A percentile compares a stretch with the other conserved stretches of the same genome.
Evolutionary conservation across 2,888 invertebrate species (phyloP).

Genomic region (Tryphoninae sp.): DNA sequence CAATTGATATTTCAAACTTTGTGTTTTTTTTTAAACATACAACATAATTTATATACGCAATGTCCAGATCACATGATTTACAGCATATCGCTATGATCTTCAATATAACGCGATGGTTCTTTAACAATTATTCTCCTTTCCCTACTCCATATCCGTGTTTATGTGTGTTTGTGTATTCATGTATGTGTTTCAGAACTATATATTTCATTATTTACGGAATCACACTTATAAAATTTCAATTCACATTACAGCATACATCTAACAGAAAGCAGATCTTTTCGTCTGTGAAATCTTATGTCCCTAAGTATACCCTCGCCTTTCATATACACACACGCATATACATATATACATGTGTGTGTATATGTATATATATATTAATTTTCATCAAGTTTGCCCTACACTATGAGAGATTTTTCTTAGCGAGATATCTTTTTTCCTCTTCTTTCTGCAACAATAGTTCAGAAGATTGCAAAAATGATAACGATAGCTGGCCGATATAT

Average conservation of each 20-base stretch:
- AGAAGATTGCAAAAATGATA: conserved; percentile 46
- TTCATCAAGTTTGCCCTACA: conserved; percentile 37
- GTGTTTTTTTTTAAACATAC: conserved; percentile 29
- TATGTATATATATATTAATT: conserved; percentile 1
- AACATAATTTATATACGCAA: conserved; percentile 35
- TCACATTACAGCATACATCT: conserved; percentile 62
- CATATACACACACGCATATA: conserved; percentile 33
- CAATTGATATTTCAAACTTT: background rate
- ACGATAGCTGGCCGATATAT: conserved; percentile 42
- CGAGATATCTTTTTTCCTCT: conserved; percentile 8
- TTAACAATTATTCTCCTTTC: conserved; percentile 25
- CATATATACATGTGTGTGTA: no score
- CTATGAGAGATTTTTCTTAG: conserved; percentile 42
- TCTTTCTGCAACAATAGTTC: conserved; percentile 33
- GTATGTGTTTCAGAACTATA: conserved; percentile 29
- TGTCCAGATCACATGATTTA: conserved; percentile 42
- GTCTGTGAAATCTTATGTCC: conserved; percentile 51
- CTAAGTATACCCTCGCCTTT: conserved; percentile 56
- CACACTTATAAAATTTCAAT: conserved; percentile 62
- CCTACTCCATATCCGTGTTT: background rate
- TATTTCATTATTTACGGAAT: conserved; percentile 52
- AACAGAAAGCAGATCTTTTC: conserved; percentile 60
- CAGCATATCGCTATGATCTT: conserved; percentile 31
- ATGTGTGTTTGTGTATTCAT: background rate
- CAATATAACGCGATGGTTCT: conserved; percentile 20